Percentiles rank a stretch among this genome's conserved stretches.
Conservation (phyloP, 2,113 vertebrate genomes). For the Pelmatolapia mariae region DNA sequence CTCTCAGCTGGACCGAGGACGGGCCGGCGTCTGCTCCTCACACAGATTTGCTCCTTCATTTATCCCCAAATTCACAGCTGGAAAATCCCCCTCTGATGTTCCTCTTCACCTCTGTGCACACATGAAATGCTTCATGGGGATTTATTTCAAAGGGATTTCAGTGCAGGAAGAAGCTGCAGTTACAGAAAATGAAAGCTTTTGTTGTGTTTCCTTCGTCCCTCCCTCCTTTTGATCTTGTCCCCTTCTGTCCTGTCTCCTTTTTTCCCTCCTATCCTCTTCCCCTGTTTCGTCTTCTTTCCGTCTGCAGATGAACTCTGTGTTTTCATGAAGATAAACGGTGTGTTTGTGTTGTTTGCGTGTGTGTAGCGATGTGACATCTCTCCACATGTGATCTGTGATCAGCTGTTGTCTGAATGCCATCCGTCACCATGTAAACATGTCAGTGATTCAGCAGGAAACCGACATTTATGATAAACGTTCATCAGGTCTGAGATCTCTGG, state of each 20-base stretch:
- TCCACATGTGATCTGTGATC: background rate
- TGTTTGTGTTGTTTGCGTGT: background rate
- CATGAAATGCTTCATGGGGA: background rate
- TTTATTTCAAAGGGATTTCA: constrained; percentile 17
- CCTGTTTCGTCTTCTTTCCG: background rate
- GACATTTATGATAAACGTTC: background rate
- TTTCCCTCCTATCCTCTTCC: fast-evolving
- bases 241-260: background rate
- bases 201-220: fast-evolving
- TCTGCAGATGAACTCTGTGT: background rate
- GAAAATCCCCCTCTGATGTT: background rate
- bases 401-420: background rate
- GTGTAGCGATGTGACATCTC: background rate
- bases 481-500: background rate
- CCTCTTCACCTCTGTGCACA: background rate
- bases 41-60: background rate
- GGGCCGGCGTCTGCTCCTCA: background rate
- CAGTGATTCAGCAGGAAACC: background rate
- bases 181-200: background rate
- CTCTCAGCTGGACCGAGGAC: background rate
- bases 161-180: background rate
- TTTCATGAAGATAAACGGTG: background rate
- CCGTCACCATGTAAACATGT: background rate
- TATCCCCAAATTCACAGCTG: background rate
- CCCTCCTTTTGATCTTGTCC: background rate